Conservation (phyloP, 2,113 vertebrate species). For the Trogon melanurus region DNA sequence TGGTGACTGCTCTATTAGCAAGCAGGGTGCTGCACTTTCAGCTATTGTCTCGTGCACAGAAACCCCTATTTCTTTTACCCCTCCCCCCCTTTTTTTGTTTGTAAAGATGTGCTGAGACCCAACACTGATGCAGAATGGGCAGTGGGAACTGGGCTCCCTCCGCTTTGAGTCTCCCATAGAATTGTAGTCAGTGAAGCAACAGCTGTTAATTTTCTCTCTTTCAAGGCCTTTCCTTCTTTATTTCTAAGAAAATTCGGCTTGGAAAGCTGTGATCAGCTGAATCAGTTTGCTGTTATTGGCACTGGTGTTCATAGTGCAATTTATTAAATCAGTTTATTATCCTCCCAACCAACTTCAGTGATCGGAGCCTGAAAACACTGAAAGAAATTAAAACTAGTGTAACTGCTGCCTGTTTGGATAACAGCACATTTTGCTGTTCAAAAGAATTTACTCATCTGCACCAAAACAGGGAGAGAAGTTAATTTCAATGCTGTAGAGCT, state of each 20-base stretch:
- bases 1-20: not conserved
- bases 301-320: slow-evolving; percentile 40
- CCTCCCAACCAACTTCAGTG: slow-evolving; percentile 43
- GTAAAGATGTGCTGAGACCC: not conserved
- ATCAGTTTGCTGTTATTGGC: slow-evolving; percentile 48
- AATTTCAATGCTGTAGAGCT: slow-evolving; percentile 82
- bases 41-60: not conserved
- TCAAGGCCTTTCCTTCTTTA: not conserved
- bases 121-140: not conserved
- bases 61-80: not conserved
- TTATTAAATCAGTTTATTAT: slow-evolving; percentile 73
- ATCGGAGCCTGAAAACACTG: slow-evolving; percentile 60
- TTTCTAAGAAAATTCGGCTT: not conserved
- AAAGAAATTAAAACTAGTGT: slow-evolving; percentile 72
- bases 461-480: slow-evolving; percentile 70
- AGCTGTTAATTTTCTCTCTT: not conserved
- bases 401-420: slow-evolving; percentile 71
- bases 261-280: slow-evolving; percentile 57
- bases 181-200: not conserved
- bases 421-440: slow-evolving; percentile 57
- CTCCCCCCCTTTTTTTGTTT: not conserved
- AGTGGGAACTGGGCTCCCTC: not conserved
- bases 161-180: not conserved
- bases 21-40: not conserved
- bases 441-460: slow-evolving; percentile 69